Percentiles rank a stretch among this genome's conserved stretches.
phyloP scores from a whole-genome alignment of 2,113 vertebrate species.

The Willisornis vidua region DNA sequence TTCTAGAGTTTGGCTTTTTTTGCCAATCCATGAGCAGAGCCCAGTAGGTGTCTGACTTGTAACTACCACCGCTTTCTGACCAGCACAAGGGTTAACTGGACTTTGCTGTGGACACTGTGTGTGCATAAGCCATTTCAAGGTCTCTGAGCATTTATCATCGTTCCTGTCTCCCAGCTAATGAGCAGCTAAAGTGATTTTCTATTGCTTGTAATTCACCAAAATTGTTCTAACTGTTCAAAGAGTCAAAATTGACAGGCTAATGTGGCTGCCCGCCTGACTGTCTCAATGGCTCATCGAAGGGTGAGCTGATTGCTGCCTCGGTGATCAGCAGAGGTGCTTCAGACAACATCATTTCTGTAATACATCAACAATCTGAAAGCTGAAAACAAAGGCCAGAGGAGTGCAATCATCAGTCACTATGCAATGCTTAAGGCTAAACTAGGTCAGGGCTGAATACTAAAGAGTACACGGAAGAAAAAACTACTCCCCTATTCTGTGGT shows the following conservation, averaged over 20 bases:
- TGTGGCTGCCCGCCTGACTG: slow-evolving; percentile 50
- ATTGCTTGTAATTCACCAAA: slow-evolving; percentile 77
- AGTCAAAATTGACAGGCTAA: slow-evolving; percentile 76
- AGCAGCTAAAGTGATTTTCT: slow-evolving; percentile 77
- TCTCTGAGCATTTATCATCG: slow-evolving; percentile 61
- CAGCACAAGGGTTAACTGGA: slow-evolving; percentile 33
- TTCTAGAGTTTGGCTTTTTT: not conserved
- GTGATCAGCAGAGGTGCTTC: slow-evolving; percentile 70
- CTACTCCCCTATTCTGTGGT: not conserved
- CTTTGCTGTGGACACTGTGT: slow-evolving; percentile 1
- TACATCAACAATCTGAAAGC: slow-evolving; percentile 67
- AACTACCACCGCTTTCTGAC: not conserved
- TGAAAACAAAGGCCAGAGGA: slow-evolving; percentile 59
- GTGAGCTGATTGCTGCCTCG: slow-evolving; percentile 69
- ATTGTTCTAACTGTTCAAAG: slow-evolving; percentile 76
- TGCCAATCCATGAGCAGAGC: not conserved
- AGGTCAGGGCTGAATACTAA: slow-evolving; percentile 55
- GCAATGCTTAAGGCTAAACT: slow-evolving; percentile 42
- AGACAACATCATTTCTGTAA: slow-evolving; percentile 64
- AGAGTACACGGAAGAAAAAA: not conserved
- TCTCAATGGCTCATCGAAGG: slow-evolving; percentile 66
- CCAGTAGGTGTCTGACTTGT: not conserved
- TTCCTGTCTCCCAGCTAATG: slow-evolving; percentile 70
- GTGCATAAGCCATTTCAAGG: slow-evolving; percentile 33
- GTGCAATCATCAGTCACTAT: slow-evolving; percentile 20